Conservation (phyloP, 2,797 vertebrate genomes). For the Amniataba percoides region DNA sequence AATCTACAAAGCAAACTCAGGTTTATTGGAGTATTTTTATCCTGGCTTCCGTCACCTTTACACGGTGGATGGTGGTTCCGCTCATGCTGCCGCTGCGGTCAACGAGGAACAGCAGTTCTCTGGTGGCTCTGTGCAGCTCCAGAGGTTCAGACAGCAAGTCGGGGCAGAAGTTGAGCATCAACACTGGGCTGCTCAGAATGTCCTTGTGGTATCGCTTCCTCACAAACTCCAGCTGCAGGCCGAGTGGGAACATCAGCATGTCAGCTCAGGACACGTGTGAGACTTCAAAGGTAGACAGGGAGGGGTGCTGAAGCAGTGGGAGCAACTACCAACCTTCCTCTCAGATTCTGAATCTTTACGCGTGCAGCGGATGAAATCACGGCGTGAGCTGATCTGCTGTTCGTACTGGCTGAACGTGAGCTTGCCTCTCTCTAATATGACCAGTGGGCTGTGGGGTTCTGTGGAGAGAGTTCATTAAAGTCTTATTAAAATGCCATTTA, state of each 20-base stretch:
- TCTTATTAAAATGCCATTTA: not conserved
- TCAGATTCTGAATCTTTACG: slow-evolving; percentile 89
- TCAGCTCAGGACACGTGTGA: not conserved
- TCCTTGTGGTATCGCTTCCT: slow-evolving; percentile 97
- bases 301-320: not conserved
- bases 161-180: slow-evolving; percentile 98
- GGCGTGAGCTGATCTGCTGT: slow-evolving; percentile 87
- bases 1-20: not conserved
- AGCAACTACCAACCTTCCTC: slow-evolving; percentile 86
- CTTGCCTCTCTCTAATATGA: slow-evolving; percentile 91
- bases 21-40: not conserved
- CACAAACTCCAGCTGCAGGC: slow-evolving; percentile 90
- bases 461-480: slow-evolving; percentile 14
- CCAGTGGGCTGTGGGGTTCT: slow-evolving; percentile 94
- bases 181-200: slow-evolving; percentile 92
- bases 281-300: not conserved
- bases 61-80: slow-evolving; percentile 80
- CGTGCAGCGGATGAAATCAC: slow-evolving; percentile 88
- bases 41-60: slow-evolving; percentile 84
- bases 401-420: slow-evolving; percentile 92
- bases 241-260: slow-evolving; percentile 5
- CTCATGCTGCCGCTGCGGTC: slow-evolving; percentile 86
- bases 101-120: slow-evolving; percentile 93
- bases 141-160: slow-evolving; percentile 80
- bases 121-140: slow-evolving; percentile 89